Conservation (phyloP, 1,140 invertebrate genomes). For the Hesperophylax magnus region DNA sequence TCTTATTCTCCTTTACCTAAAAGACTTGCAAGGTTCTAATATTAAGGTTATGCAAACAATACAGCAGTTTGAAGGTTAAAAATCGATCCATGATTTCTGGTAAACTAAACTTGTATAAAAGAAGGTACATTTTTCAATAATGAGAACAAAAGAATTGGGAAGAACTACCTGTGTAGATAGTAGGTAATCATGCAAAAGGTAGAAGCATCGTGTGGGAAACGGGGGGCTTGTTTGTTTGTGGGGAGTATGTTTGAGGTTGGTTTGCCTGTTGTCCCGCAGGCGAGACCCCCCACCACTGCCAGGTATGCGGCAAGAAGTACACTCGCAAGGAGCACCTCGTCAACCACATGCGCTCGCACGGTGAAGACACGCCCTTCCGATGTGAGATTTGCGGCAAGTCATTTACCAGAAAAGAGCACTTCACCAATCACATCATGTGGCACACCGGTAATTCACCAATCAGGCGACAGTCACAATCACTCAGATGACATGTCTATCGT, state of each 20-base stretch:
- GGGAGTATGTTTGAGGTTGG: conserved; percentile 8
- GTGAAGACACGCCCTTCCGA: conserved; percentile 82
- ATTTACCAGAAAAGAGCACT: conserved; percentile 92
- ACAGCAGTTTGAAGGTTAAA: too few relatives aligned
- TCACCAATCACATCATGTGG: conserved; percentile 87
- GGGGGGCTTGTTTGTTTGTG: neutral
- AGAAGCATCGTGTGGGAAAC: neutral
- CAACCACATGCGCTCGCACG: conserved; percentile 88
- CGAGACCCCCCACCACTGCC: conserved; percentile 82
- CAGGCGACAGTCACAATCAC: conserved; percentile 71
- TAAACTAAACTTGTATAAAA: too few relatives aligned
- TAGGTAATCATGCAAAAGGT: neutral
- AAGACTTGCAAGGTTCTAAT: too few relatives aligned
- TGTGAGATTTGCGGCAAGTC: conserved; percentile 84
- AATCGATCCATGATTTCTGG: too few relatives aligned
- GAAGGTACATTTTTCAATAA: too few relatives aligned
- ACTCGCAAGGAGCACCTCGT: conserved; percentile 87
- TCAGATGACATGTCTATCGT: too few relatives aligned
- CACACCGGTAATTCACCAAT: conserved; percentile 80
- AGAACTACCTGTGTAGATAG: neutral
- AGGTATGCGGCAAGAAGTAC: conserved; percentile 83
- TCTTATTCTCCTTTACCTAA: too few relatives aligned
- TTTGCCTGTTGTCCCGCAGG: conserved; percentile 73
- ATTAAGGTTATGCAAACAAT: too few relatives aligned
- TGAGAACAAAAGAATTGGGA: too few relatives aligned